Conservation (phyloP, 2,113 vertebrate genomes). For the Aphyosemion australe region DNA sequence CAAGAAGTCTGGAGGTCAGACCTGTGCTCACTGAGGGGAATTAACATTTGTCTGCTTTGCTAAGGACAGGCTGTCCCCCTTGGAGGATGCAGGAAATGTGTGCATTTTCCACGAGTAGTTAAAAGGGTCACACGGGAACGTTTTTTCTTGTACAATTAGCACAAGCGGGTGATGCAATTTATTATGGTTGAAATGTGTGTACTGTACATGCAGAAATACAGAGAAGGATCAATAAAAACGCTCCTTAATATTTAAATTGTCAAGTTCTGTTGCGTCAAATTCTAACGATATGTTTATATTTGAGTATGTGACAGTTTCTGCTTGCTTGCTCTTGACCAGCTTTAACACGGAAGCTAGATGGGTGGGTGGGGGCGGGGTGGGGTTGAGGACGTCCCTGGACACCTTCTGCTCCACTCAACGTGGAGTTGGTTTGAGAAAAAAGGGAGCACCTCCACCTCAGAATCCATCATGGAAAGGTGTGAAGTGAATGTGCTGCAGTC, state of each 20-base stretch:
- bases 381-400: conserved; percentile 77
- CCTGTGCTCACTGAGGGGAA: conserved; percentile 78
- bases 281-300: conserved; percentile 4
- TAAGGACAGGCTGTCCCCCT: conserved; percentile 76
- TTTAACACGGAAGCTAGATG: conserved; percentile 66
- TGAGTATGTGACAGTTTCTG: conserved; percentile 22
- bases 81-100: conserved; percentile 63
- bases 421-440: conserved; percentile 84
- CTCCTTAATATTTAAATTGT: no score
- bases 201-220: not conserved
- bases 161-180: not conserved
- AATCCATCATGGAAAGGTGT: conserved; percentile 85
- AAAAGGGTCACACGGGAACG: conserved; percentile 29
- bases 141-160: conserved; percentile 11
- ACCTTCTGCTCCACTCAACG: conserved; percentile 73
- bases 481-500: conserved; percentile 83
- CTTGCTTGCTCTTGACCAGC: conserved; percentile 88
- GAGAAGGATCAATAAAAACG: not conserved
- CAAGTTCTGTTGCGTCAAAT: not conserved
- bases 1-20: conserved; percentile 79
- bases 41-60: conserved; percentile 79
- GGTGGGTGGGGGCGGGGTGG: not conserved
- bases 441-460: conserved; percentile 77
- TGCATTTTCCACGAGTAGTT: conserved; percentile 45
- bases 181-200: not conserved